Evolutionary conservation across 2,113 vertebrate species (phyloP).

Genomic region (Gasterosteus aculeatus): DNA sequence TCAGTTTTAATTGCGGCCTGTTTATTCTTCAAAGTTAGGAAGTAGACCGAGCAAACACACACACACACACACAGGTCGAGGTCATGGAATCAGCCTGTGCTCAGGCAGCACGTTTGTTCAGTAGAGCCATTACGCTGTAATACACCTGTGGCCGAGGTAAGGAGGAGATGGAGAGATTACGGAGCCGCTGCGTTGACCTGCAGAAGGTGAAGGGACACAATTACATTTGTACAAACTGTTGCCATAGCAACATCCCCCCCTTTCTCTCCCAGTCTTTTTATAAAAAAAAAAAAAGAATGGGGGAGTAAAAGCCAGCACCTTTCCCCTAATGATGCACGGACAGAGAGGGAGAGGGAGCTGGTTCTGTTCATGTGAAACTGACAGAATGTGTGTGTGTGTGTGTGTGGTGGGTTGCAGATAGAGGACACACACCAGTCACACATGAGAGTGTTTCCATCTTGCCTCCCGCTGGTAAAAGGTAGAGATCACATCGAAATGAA

Average conservation of each 20-base stretch:
- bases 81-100: conserved; percentile 17
- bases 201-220: conserved; percentile 64
- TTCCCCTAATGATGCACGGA: conserved; percentile 29
- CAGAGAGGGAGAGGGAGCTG: conserved; percentile 15
- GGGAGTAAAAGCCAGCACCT: conserved; percentile 35
- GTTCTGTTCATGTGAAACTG: conserved; percentile 26
- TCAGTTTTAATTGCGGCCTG: neutral
- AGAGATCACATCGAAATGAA: conserved; percentile 38
- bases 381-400: neutral
- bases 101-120: conserved; percentile 34
- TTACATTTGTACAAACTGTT: conserved; percentile 68
- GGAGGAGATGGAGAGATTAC: conserved; percentile 43
- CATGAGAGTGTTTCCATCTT: neutral
- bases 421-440: conserved; percentile 17
- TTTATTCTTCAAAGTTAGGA: neutral
- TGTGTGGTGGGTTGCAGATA: conserved; percentile 5
- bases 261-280: conserved; percentile 10
- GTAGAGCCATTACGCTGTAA: conserved; percentile 14
- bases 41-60: neutral
- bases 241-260: conserved; percentile 66
- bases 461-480: conserved; percentile 8
- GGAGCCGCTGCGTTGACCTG: conserved; percentile 61
- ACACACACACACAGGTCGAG: neutral
- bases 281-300: neutral
- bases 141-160: conserved; percentile 6